Percentiles rank a stretch among this genome's conserved stretches.
These are phyloP conservation scores for Drosophila demipolita DNA, from an alignment of 2,888 invertebrate genomes.

Conservation along the genomic window DNA sequence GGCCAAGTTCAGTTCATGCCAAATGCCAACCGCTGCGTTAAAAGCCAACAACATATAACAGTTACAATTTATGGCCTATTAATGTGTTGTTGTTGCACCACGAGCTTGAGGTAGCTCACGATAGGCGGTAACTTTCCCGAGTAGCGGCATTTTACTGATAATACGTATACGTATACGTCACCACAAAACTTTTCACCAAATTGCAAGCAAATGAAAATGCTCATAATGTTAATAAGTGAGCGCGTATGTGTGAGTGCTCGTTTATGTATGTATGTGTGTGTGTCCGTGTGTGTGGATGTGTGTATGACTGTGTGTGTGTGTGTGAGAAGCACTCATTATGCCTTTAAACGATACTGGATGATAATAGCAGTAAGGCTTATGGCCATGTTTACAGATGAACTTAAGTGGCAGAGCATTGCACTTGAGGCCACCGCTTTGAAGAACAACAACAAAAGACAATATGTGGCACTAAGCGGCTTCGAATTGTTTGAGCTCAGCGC, in stretches of 20 bases:
- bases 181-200: constrained; percentile 28
- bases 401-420: constrained; percentile 69
- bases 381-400: constrained; percentile 60
- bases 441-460: constrained; percentile 12
- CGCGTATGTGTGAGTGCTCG: neutral
- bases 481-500: constrained; percentile 43
- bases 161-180: constrained; percentile 51
- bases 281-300: neutral
- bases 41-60: constrained; percentile 80
- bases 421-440: constrained; percentile 38
- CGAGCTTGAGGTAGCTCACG: constrained; percentile 50
- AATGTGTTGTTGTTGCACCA: constrained; percentile 60
- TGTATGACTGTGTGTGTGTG: constrained; percentile 2
- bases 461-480: constrained; percentile 30
- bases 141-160: constrained; percentile 47
- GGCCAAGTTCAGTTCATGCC: constrained; percentile 58
- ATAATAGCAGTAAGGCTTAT: constrained; percentile 56
- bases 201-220: constrained; percentile 20
- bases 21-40: constrained; percentile 73
- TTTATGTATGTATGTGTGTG: neutral
- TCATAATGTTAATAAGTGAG: neutral
- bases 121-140: constrained; percentile 37
- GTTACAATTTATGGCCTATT: constrained; percentile 81
- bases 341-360: constrained; percentile 54
- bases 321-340: constrained; percentile 20